phyloP scores from a whole-genome alignment of 2,888 invertebrate genomes.

The Agrochola litura region DNA sequence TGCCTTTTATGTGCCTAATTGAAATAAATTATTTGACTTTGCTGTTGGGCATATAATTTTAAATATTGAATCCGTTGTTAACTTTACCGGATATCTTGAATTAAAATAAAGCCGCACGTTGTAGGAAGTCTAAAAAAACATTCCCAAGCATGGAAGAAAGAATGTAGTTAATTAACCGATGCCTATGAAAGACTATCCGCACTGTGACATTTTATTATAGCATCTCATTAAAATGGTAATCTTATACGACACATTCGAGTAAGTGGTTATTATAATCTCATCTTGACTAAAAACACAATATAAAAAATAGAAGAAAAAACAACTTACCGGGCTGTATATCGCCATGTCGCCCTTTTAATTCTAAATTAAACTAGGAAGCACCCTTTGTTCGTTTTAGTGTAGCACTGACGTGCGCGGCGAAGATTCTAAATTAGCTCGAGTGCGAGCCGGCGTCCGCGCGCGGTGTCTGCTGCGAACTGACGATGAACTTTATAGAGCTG shows the following conservation, averaged over 20 bases:
- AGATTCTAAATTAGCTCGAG: constrained; percentile 64
- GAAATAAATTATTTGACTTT: no score
- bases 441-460: constrained; percentile 76
- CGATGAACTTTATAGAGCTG: constrained; percentile 79
- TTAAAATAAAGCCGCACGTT: constrained; percentile 2
- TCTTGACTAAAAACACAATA: constrained; percentile 28
- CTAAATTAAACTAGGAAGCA: constrained; percentile 84
- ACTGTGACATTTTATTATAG: constrained; percentile 61
- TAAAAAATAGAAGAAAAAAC: constrained; percentile 49
- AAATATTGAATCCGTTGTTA: neutral
- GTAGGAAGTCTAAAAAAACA: constrained; percentile 23
- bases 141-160: constrained; percentile 23
- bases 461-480: constrained; percentile 71
- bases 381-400: constrained; percentile 80
- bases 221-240: constrained; percentile 65
- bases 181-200: constrained; percentile 42
- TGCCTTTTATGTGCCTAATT: no score
- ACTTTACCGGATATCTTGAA: constrained; percentile 10
- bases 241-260: constrained; percentile 48
- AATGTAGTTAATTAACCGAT: constrained; percentile 47
- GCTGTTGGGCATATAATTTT: neutral
- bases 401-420: constrained; percentile 69
- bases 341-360: constrained; percentile 82
- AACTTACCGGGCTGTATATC: constrained; percentile 80
- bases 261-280: constrained; percentile 55